Conservation (phyloP, 2,888 invertebrate species). For the Plutella xylostella region DNA sequence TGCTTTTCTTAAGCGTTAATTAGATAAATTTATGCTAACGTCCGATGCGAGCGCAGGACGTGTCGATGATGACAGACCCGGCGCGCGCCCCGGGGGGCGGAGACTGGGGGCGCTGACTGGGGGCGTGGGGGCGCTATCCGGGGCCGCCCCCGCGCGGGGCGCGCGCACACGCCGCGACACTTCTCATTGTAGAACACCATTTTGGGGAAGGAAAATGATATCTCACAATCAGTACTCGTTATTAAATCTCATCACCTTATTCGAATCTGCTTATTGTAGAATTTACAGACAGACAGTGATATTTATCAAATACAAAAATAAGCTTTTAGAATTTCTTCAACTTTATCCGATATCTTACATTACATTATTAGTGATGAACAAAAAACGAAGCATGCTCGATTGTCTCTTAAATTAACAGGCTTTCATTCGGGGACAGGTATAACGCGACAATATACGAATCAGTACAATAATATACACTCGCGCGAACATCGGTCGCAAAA, state of each 20-base stretch:
- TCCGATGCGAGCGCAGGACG: slow-evolving; percentile 38
- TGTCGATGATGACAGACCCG: slow-evolving; percentile 34
- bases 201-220: slow-evolving; percentile 61
- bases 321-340: slow-evolving; percentile 65
- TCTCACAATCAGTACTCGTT: slow-evolving; percentile 40
- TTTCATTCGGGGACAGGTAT: slow-evolving; percentile 39
- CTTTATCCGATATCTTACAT: slow-evolving; percentile 60
- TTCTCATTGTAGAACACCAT: slow-evolving; percentile 50
- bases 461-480: slow-evolving; percentile 38
- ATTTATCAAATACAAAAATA: slow-evolving; percentile 67
- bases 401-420: slow-evolving; percentile 43
- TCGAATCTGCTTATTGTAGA: slow-evolving; percentile 43
- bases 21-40: slow-evolving; percentile 57
- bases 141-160: slow-evolving; percentile 30
- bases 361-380: slow-evolving; percentile 57
- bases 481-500: slow-evolving; percentile 61
- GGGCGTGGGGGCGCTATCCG: slow-evolving; percentile 14
- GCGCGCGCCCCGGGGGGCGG: background rate
- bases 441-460: slow-evolving; percentile 42
- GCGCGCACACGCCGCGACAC: slow-evolving; percentile 59
- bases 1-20: slow-evolving; percentile 60
- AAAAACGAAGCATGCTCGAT: slow-evolving; percentile 53
- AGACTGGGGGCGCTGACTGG: background rate
- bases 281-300: slow-evolving; percentile 60
- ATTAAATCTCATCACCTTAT: slow-evolving; percentile 31